Evolutionary conservation across 1,140 invertebrate genomes (phyloP), one percentile per base, ranked within the genome.

Genomic region (Heliconius melpomene): DNA sequence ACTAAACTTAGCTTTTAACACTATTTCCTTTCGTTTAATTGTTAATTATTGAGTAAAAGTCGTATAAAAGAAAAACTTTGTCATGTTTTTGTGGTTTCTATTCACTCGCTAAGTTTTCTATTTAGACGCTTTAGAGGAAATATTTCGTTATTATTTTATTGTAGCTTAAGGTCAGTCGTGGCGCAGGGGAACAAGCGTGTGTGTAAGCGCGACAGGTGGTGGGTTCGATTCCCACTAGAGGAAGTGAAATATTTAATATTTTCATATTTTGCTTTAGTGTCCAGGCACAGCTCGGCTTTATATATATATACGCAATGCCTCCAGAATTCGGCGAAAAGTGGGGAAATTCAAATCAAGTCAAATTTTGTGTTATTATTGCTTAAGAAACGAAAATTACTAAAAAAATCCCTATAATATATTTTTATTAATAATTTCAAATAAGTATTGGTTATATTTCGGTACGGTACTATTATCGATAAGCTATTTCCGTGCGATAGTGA

Each of bases 1-100:
- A 29, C 60, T 66, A 54, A 74, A 74, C 73, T 74, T 75, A 46
- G 74, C 50, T 75, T 75, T 75, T 60, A 75, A 36, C 74, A 60
- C 74, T 29, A 57, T 60, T 54, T n/a, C 52, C 32, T 75, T 52
- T 54, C 32, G 26, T 57, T 54, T 75, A n/a, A 75, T 75, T 75
- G 32, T 20, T 57, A 32, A 54, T 75, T 75, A 75, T 60, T 75
- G 7, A 75, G n/a, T n/a, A 75, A 75, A 38, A 32, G 29, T 29
- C 38, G 16, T 74, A 46, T 26, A 50, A 26, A 74, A 52, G 26
- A n/a, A 23, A 66, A 11, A 29, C 13, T 66, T 66, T 66, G 11
- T 26, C 0, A 66, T 7, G 60, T 26, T 66, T 66, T 2, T 13
- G 23, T 66, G 23, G 60, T 26, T 66, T 26, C 11, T 46, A 46